phyloP scores from a whole-genome alignment of 2,113 vertebrate species.

The Ranitomeya imitator region DNA sequence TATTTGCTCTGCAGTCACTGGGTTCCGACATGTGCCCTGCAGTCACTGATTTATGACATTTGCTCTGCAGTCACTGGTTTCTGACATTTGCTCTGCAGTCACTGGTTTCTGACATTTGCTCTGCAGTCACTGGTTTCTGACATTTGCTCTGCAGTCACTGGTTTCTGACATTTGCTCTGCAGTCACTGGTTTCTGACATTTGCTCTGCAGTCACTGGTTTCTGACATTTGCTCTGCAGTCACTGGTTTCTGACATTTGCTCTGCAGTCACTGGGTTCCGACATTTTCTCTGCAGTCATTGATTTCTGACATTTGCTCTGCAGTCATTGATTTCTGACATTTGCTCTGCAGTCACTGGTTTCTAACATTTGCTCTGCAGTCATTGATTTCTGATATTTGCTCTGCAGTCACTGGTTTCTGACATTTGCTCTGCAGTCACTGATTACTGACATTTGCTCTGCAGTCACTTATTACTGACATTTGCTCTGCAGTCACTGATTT shows the following conservation, averaged over 20 bases:
- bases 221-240: not conserved
- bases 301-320: not conserved
- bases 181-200: not conserved
- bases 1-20: too few species aligned
- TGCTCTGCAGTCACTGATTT: not conserved
- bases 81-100: too few species aligned
- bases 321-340: not conserved
- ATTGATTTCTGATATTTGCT: too few species aligned
- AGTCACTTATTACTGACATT: not conserved
- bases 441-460: not conserved
- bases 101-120: too few species aligned
- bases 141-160: not conserved
- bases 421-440: not conserved
- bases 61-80: not conserved
- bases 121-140: not conserved
- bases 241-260: not conserved
- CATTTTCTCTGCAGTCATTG: too few species aligned
- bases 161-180: not conserved
- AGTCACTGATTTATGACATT: not conserved
- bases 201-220: not conserved
- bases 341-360: not conserved
- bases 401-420: not conserved
- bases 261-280: not conserved
- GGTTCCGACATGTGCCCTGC: not conserved
- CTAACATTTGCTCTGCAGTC: too few species aligned